Conservation (phyloP, 2,888 invertebrate genomes). For the Eremobia ochroleuca region DNA sequence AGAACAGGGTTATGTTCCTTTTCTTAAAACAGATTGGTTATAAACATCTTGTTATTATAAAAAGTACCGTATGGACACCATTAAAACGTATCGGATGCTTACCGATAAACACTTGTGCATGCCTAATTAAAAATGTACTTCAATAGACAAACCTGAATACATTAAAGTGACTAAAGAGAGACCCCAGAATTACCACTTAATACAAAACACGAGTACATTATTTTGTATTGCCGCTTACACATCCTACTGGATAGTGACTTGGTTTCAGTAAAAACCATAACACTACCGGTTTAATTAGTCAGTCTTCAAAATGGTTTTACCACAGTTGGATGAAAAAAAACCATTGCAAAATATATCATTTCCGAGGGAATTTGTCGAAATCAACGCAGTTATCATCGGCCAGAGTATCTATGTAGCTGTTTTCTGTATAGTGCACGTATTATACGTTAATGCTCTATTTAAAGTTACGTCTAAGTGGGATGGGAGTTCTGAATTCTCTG, state of each 20-base stretch:
- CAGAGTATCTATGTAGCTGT: neutral
- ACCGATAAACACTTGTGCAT: conserved; percentile 47
- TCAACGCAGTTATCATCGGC: neutral
- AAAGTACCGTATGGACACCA: neutral
- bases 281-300: too few species aligned
- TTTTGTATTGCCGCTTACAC: neutral
- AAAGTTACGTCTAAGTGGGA: neutral
- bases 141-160: conserved; percentile 35
- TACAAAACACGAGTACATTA: neutral
- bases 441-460: neutral
- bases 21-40: neutral
- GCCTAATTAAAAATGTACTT: conserved; percentile 49
- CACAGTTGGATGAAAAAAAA: neutral
- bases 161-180: neutral
- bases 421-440: neutral
- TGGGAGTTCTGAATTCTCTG: conserved; percentile 20
- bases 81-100: conserved; percentile 31
- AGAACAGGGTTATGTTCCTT: neutral
- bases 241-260: too few species aligned
- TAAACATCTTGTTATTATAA: conserved; percentile 11
- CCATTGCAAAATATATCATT: neutral
- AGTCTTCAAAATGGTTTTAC: too few species aligned
- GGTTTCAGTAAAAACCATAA: too few species aligned
- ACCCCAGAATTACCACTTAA: conserved; percentile 35
- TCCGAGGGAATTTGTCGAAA: too few species aligned